A percentile compares a stretch with the other conserved stretches of the same genome.
These are phyloP conservation scores for Coremacera marginata DNA, from an alignment of 2,888 invertebrate genomes.

Conservation along the genomic window DNA sequence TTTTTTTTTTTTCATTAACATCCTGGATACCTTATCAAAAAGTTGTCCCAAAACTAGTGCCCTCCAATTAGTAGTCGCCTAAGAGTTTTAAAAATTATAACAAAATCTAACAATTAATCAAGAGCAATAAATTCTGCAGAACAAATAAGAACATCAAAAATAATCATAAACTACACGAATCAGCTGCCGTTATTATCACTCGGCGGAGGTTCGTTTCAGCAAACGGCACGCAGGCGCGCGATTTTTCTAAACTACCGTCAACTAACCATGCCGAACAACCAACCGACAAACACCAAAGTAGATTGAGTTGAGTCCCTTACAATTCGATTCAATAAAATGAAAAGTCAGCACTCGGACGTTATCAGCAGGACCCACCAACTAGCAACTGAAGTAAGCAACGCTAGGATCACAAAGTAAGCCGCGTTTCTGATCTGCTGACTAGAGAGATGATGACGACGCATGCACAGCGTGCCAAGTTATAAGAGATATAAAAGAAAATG, in stretches of 20 bases:
- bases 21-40: too few relatives aligned
- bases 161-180: neutral
- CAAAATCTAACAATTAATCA: neutral
- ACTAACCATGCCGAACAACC: neutral
- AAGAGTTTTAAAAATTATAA: conserved; percentile 3
- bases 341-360: neutral
- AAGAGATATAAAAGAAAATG: neutral
- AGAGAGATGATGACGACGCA: neutral
- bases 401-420: conserved; percentile 17
- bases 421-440: neutral
- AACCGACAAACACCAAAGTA: neutral
- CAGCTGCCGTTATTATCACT: conserved; percentile 9
- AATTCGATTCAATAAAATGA: neutral
- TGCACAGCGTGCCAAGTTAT: neutral
- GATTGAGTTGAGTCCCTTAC: neutral
- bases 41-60: neutral
- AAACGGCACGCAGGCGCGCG: neutral
- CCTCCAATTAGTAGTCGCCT: neutral
- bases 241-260: neutral
- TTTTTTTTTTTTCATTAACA: too few relatives aligned
- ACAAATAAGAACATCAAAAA: conserved; percentile 9
- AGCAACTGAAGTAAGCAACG: neutral
- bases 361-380: conserved; percentile 21
- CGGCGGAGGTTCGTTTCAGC: neutral
- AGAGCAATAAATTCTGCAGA: conserved; percentile 1